Evolutionary conservation across 2,888 invertebrate species (phyloP).

Genomic region (Hymenopus coronatus): DNA sequence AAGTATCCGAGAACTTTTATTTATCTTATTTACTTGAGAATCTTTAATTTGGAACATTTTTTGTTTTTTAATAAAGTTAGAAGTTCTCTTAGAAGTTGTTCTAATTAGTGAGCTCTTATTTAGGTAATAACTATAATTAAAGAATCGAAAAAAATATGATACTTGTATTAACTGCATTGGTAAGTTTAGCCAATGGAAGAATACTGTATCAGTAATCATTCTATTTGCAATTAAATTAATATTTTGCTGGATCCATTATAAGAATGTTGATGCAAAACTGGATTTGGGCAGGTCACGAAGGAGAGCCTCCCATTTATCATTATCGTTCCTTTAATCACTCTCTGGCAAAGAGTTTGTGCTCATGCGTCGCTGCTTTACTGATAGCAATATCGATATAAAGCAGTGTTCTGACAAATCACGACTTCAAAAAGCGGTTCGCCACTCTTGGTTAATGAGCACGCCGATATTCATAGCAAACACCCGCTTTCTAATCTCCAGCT

Average conservation of each 20-base stretch:
- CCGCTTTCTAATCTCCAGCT: background rate
- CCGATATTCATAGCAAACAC: background rate
- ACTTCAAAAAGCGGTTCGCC: background rate
- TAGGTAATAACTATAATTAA: too few relatives aligned
- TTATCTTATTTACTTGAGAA: too few relatives aligned
- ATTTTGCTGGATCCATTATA: background rate
- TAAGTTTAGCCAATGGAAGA: too few relatives aligned
- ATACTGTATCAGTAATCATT: background rate
- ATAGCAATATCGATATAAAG: background rate
- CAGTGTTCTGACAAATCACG: background rate
- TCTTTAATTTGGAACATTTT: too few relatives aligned
- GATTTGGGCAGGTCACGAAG: background rate
- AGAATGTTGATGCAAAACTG: background rate
- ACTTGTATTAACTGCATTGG: too few relatives aligned
- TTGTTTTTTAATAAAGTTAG: too few relatives aligned
- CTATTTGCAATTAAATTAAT: background rate
- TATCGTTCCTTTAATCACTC: background rate
- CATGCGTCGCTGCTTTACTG: background rate
- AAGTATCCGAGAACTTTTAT: too few relatives aligned
- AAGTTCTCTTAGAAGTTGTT: too few relatives aligned
- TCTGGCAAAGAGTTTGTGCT: background rate
- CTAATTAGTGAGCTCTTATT: too few relatives aligned
- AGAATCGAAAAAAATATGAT: too few relatives aligned
- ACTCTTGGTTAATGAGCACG: background rate
- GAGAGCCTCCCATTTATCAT: background rate